A percentile compares a stretch with the other conserved stretches of the same genome.
phyloP scores from a whole-genome alignment of 2,113 vertebrate genomes.

The Trachemys scripta region DNA sequence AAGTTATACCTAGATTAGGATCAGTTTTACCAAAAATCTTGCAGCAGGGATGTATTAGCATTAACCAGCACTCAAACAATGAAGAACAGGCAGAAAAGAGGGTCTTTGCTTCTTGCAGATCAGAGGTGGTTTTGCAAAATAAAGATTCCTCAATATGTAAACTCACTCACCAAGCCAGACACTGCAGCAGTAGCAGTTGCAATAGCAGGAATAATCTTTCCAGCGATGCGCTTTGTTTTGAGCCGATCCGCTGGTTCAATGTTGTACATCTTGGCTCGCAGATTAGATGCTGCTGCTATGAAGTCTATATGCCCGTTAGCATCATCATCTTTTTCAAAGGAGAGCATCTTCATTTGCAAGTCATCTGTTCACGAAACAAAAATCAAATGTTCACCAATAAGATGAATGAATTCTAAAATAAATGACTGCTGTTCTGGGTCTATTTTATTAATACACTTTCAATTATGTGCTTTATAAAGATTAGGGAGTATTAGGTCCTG shows the following conservation, averaged over 20 bases:
- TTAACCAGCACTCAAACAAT: neutral
- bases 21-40: neutral
- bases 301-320: slow-evolving; percentile 95
- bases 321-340: slow-evolving; percentile 97
- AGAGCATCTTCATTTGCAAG: slow-evolving; percentile 87
- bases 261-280: slow-evolving; percentile 94
- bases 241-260: slow-evolving; percentile 94
- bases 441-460: neutral
- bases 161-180: slow-evolving; percentile 90
- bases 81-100: neutral
- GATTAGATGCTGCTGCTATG: slow-evolving; percentile 91
- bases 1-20: neutral
- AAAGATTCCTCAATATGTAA: neutral
- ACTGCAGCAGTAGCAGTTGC: slow-evolving; percentile 98
- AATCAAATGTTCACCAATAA: neutral
- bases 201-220: slow-evolving; percentile 98
- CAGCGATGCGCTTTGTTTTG: slow-evolving; percentile 97
- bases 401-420: neutral
- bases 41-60: neutral
- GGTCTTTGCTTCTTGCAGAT: neutral
- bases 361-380: slow-evolving; percentile 77
- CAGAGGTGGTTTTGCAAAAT: neutral
- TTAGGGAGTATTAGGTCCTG: neutral
- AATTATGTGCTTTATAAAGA: neutral
- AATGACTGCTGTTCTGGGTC: neutral